Percentiles rank a stretch among this genome's conserved stretches.
Evolutionary conservation across 2,113 vertebrate genomes (phyloP).

Genomic region (Podarcis raffonei): DNA sequence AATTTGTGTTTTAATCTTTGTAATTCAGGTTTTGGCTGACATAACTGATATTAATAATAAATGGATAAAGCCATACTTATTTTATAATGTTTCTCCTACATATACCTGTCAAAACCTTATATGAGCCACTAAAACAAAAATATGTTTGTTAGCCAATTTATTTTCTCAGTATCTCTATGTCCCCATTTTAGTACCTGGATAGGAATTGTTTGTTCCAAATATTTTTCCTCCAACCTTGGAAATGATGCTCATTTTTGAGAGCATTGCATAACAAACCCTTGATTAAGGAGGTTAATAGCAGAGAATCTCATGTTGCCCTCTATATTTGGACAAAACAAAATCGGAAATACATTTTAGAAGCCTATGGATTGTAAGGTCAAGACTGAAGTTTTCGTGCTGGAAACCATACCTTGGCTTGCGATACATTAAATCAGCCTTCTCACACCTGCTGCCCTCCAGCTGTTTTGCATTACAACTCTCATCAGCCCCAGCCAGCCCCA

Average conservation of each 20-base stretch:
- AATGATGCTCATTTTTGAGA: neutral
- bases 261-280: neutral
- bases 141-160: constrained; percentile 3
- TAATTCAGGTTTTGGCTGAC: constrained; percentile 11
- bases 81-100: neutral
- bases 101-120: constrained; percentile 18
- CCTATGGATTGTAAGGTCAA: constrained; percentile 9
- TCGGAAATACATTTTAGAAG: neutral
- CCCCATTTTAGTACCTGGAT: neutral
- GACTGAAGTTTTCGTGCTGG: neutral
- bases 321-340: neutral
- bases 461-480: too few species aligned
- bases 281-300: neutral
- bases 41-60: constrained; percentile 30
- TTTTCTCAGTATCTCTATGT: neutral
- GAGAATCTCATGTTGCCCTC: neutral
- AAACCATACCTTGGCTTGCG: neutral
- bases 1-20: constrained; percentile 24
- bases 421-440: neutral
- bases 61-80: neutral
- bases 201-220: neutral
- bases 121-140: neutral
- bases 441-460: too few species aligned
- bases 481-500: too few species aligned
- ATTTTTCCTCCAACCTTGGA: neutral